Percentiles rank a stretch among this genome's conserved stretches.
phyloP scores from a whole-genome alignment of 2,797 vertebrate genomes.

The Spheniscus humboldti region DNA sequence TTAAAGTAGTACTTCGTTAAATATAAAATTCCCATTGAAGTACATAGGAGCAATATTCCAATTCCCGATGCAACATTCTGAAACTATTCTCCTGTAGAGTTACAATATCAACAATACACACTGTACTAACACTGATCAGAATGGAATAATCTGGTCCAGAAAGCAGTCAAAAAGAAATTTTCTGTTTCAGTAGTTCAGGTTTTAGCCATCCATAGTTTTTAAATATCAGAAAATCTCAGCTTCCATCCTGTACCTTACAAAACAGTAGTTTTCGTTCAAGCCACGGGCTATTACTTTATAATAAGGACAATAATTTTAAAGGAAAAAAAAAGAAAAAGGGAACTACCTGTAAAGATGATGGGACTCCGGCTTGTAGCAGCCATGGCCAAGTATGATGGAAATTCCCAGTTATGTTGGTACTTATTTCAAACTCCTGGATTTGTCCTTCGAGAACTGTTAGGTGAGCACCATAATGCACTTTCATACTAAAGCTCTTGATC shows the following conservation, averaged over 20 bases:
- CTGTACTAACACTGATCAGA: background rate
- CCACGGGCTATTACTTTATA: background rate
- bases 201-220: background rate
- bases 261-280: background rate
- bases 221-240: background rate
- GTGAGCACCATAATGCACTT: conserved; percentile 64
- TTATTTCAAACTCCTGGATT: conserved; percentile 44
- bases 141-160: background rate
- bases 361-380: conserved; percentile 70
- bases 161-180: background rate
- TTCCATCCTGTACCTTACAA: background rate
- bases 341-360: conserved; percentile 69
- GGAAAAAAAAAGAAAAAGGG: background rate
- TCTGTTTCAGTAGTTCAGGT: background rate
- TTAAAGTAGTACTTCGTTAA: background rate
- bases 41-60: background rate
- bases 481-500: conserved; percentile 60
- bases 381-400: conserved; percentile 73
- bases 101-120: background rate
- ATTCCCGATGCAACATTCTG: background rate
- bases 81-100: background rate
- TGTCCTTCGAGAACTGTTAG: conserved; percentile 50
- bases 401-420: conserved; percentile 66
- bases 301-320: background rate
- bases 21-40: background rate